A percentile compares a stretch with the other conserved stretches of the same genome.
These are phyloP conservation scores for Esox niger DNA, from an alignment of 2,113 vertebrate genomes.

Conservation along the genomic window DNA sequence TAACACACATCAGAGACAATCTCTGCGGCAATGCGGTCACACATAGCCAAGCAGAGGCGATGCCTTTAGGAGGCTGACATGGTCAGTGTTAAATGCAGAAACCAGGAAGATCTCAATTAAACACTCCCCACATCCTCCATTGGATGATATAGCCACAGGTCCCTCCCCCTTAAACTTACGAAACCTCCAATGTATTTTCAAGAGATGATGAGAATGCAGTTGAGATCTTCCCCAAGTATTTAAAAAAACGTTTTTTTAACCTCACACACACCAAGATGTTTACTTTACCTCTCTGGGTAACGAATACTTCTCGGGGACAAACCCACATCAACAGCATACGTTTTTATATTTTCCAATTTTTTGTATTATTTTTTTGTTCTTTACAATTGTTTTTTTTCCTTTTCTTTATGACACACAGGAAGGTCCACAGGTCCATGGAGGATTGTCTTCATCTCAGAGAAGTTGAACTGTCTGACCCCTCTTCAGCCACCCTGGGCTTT, in stretches of 20 bases:
- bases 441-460: constrained; percentile 4
- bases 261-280: constrained; percentile 40
- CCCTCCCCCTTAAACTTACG: too few species aligned
- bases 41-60: background rate
- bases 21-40: background rate
- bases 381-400: constrained; percentile 6
- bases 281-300: constrained; percentile 57
- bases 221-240: too few species aligned
- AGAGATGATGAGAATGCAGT: too few species aligned
- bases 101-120: too few species aligned
- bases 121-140: too few species aligned
- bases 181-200: too few species aligned
- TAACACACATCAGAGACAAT: background rate
- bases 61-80: constrained; percentile 25
- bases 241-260: constrained; percentile 22
- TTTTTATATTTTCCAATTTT: constrained; percentile 9
- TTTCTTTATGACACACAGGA: constrained; percentile 7
- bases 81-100: too few species aligned
- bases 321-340: constrained; percentile 35
- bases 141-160: too few species aligned
- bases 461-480: background rate
- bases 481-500: constrained; percentile 18
- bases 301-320: constrained; percentile 27
- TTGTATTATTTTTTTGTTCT: constrained; percentile 10
- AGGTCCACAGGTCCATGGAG: background rate